phyloP scores from a whole-genome alignment of 2,113 vertebrate genomes.

The Maccullochella peelii region DNA sequence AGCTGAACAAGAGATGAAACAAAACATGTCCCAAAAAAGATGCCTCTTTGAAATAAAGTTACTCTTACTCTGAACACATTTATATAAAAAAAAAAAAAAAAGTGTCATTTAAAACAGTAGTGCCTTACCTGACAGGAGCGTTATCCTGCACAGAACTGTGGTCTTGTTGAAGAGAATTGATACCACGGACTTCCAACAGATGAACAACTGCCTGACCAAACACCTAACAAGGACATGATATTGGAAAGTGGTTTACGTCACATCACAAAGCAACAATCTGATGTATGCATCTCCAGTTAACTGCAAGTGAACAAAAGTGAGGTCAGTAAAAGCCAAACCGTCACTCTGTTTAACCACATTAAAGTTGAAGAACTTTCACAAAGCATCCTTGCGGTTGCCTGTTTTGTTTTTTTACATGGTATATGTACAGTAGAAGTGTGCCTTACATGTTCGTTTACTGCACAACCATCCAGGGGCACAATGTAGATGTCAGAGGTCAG shows the following conservation, averaged over 20 bases:
- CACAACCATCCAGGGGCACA: constrained; percentile 65
- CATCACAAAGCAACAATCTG: neutral
- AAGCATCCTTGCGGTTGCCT: neutral
- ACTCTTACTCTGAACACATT: neutral
- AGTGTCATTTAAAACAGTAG: neutral
- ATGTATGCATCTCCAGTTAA: neutral
- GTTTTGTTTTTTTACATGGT: neutral
- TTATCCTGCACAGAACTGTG: neutral
- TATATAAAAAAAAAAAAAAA: neutral
- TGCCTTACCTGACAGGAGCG: constrained; percentile 62
- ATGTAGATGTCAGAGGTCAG: constrained; percentile 64
- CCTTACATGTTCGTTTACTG: constrained; percentile 64
- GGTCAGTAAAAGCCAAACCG: neutral
- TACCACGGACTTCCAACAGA: constrained; percentile 53
- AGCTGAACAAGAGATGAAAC: neutral
- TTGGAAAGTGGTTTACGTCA: neutral
- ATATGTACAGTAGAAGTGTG: neutral
- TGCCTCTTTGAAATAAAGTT: neutral
- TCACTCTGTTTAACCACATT: neutral
- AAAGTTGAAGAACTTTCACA: neutral
- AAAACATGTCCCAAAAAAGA: neutral
- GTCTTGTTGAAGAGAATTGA: constrained; percentile 8
- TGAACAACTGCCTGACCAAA: constrained; percentile 36
- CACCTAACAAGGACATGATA: constrained; percentile 35
- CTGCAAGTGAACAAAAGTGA: neutral